Base-by-base conservation (phyloP, 1,140 invertebrate genomes). In the Euschistus heros region DNA sequence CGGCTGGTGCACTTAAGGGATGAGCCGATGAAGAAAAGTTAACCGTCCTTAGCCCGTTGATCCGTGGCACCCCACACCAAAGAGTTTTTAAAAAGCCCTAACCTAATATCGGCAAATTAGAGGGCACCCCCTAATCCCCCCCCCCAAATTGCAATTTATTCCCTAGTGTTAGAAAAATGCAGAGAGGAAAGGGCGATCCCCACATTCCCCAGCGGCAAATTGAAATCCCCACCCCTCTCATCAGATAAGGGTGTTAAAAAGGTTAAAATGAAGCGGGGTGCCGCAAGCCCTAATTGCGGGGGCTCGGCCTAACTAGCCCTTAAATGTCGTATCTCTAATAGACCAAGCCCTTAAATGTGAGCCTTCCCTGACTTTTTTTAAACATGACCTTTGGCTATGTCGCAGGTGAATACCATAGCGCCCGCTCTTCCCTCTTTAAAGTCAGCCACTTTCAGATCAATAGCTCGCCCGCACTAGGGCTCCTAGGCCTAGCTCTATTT, bases 221-320 rank as follows among this genome's bases (percentile, higher is more conserved):
- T 68, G 64, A 68, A 68, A 64, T 57, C 18, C 18, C 24, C 50
- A 59, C 61, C 64, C 65, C 62, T 64, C 24, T 66, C 63, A 63
- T 68, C 67, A 44, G 63, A 68, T 54, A 57, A 62, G 67, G 67
- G 67, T 68, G 67, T 68, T 68, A 66, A 68, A 64, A 68, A 68
- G 67, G 67, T 68, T 68, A 68, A 68, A 68, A 68, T 68, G 66
- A 68, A 68, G 67, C 62, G 22, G 15, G 46, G 20, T 13, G 46
- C 24, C 20, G 46, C 46, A 50, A 27, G 20, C 61, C 61, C 44
- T 62, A 26, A 44, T 62, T 44, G 62, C 62, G 22, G 62, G 20
- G 26, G 62, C 62, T 47, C 37, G 24, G 22, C 62, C 62, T 64
- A 64, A 64, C 46, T 44, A 61, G 18, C 59, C 59, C 37, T 42